phyloP scores from a whole-genome alignment of 2,888 invertebrate species.

The Mimumesa dahlbomi region DNA sequence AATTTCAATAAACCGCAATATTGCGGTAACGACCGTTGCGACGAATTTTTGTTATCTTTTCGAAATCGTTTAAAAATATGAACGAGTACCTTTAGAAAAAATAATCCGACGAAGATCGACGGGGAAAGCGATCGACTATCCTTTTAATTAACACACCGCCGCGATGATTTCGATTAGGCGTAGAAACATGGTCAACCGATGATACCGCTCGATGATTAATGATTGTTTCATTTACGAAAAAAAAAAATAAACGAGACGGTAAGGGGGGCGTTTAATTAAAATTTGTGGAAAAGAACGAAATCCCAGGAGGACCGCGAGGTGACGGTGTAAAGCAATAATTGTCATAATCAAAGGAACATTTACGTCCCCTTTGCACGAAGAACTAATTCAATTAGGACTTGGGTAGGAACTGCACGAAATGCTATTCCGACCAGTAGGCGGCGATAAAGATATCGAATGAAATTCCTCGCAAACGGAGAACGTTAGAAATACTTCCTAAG shows the following conservation, averaged over 20 bases:
- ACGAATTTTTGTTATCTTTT: too few species aligned
- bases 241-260: too few species aligned
- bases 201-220: too few species aligned
- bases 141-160: too few species aligned
- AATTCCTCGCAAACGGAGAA: not conserved
- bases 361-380: slow-evolving; percentile 11
- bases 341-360: slow-evolving; percentile 30
- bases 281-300: slow-evolving; percentile 1
- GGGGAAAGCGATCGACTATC: too few species aligned
- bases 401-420: not conserved
- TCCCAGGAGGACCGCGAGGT: slow-evolving; percentile 1
- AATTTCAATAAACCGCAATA: slow-evolving; percentile 34
- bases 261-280: slow-evolving; percentile 7
- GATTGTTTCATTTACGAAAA: too few species aligned
- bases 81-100: too few species aligned
- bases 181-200: too few species aligned
- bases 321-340: slow-evolving; percentile 13
- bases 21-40: too few species aligned
- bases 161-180: too few species aligned
- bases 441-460: not conserved
- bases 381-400: slow-evolving; percentile 24
- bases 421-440: not conserved
- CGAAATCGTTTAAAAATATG: too few species aligned
- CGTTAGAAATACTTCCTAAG: not conserved
- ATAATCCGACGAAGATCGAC: too few species aligned